phyloP scores from a whole-genome alignment of 2,888 invertebrate genomes.

The Thera britannica region DNA sequence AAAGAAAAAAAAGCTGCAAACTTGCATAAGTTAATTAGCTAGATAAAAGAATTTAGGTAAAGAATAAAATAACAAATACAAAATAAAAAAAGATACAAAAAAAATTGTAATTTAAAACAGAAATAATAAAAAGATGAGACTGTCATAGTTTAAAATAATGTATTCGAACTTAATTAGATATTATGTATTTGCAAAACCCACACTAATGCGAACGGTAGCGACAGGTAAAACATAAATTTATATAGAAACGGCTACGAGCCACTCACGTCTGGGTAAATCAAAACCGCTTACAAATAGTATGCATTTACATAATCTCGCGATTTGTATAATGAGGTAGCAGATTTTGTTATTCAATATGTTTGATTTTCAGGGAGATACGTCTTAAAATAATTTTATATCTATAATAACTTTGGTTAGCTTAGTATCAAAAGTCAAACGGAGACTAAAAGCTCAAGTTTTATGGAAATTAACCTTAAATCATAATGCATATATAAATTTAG shows the following conservation, averaged over 20 bases:
- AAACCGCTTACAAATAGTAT: conserved; percentile 76
- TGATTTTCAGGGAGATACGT: conserved; percentile 64
- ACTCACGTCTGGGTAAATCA: conserved; percentile 74
- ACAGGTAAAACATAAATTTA: conserved; percentile 75
- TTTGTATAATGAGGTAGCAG: conserved; percentile 80
- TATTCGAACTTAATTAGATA: conserved; percentile 59
- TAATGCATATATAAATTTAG: conserved; percentile 15
- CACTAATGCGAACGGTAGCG: conserved; percentile 77
- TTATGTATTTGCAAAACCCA: conserved; percentile 69
- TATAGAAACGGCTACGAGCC: conserved; percentile 70
- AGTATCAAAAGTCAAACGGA: conserved; percentile 41
- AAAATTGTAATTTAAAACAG: conserved; percentile 49
- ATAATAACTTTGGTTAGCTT: conserved; percentile 30
- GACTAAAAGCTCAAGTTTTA: conserved; percentile 55
- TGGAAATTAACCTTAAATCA: conserved; percentile 49
- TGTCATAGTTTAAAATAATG: conserved; percentile 60
- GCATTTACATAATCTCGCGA: conserved; percentile 79
- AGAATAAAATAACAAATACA: background rate
- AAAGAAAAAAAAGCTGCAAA: background rate
- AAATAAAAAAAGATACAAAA: conserved; percentile 2
- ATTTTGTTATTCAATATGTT: conserved; percentile 70
- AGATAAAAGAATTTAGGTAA: background rate
- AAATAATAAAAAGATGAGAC: conserved; percentile 55
- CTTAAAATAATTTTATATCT: conserved; percentile 54
- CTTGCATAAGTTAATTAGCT: background rate